Evolutionary conservation across 2,113 vertebrate genomes (phyloP).

Genomic region (Entelurus aequoreus): DNA sequence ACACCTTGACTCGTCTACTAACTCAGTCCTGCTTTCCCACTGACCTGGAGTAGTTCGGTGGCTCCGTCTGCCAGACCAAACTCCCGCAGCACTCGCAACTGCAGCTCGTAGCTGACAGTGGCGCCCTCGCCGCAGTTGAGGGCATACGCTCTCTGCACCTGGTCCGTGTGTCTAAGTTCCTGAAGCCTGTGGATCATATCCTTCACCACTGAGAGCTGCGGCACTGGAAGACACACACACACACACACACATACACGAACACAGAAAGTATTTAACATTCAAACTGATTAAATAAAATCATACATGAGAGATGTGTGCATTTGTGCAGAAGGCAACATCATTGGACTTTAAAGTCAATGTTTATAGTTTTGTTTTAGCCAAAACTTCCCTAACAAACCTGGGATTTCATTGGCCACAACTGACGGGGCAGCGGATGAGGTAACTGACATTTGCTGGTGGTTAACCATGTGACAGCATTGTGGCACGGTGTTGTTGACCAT

Average conservation of each 20-base stretch:
- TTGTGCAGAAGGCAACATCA: neutral
- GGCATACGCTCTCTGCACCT: slow-evolving; percentile 91
- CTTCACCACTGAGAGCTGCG: slow-evolving; percentile 80
- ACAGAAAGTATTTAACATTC: neutral
- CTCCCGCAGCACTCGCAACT: slow-evolving; percentile 92
- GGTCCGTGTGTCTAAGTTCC: slow-evolving; percentile 89
- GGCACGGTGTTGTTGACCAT: slow-evolving; percentile 95
- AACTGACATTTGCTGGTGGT: slow-evolving; percentile 88
- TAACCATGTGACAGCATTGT: slow-evolving; percentile 94
- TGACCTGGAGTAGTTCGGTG: slow-evolving; percentile 92
- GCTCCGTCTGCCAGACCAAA: slow-evolving; percentile 90
- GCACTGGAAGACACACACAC: slow-evolving; percentile 72
- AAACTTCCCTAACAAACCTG: slow-evolving; percentile 63
- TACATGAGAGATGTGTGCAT: neutral
- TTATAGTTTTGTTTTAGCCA: no score
- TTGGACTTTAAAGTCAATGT: no score
- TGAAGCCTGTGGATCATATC: slow-evolving; percentile 92
- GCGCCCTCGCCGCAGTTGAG: slow-evolving; percentile 95
- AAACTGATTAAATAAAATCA: neutral
- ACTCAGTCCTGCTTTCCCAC: neutral
- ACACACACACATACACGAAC: neutral
- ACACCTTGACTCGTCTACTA: slow-evolving; percentile 1
- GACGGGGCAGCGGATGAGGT: slow-evolving; percentile 84
- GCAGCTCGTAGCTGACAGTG: slow-evolving; percentile 94
- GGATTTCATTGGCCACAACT: slow-evolving; percentile 96